Evolutionary conservation across 2,888 invertebrate genomes (phyloP).

Genomic region (Drosophila koepferae): DNA sequence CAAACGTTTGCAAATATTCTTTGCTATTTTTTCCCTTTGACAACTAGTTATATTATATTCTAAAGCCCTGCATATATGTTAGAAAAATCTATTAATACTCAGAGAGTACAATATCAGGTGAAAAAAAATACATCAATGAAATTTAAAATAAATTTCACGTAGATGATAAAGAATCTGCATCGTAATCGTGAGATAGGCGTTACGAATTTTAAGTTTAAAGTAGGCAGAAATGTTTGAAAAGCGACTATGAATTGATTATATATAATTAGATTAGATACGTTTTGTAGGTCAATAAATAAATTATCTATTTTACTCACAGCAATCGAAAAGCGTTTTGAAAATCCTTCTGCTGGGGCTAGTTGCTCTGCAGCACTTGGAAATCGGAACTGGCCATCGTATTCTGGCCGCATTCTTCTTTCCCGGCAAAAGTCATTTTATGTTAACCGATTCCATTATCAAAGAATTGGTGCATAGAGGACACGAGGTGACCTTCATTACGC

Average conservation of each 20-base stretch:
- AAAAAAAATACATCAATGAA: not conserved
- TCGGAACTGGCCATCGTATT: slow-evolving; percentile 77
- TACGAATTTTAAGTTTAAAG: not conserved
- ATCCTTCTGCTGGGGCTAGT: slow-evolving; percentile 46
- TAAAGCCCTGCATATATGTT: not conserved
- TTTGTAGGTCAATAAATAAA: not conserved
- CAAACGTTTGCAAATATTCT: slow-evolving; percentile 1
- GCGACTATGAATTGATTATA: not conserved
- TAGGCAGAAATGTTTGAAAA: not conserved
- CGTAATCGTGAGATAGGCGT: not conserved
- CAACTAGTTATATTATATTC: not conserved
- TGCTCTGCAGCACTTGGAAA: slow-evolving; percentile 52
- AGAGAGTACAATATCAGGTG: not conserved
- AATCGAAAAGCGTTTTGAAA: slow-evolving; percentile 10
- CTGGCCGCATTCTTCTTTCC: slow-evolving; percentile 85
- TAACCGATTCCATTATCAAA: slow-evolving; percentile 84
- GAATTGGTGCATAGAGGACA: slow-evolving; percentile 85
- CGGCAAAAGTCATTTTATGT: slow-evolving; percentile 85
- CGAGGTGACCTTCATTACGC: slow-evolving; percentile 79
- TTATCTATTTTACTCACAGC: slow-evolving; percentile 32
- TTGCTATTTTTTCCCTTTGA: not conserved
- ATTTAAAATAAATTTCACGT: not conserved
- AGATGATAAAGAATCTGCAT: not conserved
- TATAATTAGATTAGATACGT: not conserved
- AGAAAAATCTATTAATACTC: not conserved